A percentile compares a stretch with the other conserved stretches of the same genome.
Conservation (phyloP, 2,113 vertebrate genomes). For the Paralichthys olivaceus region DNA sequence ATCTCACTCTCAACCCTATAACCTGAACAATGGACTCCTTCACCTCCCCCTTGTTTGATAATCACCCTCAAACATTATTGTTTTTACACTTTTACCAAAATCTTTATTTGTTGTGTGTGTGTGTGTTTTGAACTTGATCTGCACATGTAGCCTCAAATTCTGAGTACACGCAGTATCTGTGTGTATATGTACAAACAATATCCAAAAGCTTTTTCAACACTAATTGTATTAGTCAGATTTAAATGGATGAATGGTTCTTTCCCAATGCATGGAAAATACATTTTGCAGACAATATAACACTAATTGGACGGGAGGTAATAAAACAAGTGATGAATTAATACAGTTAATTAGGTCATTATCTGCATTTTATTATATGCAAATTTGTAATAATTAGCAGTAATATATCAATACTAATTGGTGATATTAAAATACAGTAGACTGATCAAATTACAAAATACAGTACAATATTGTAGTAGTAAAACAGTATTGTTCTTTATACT, state of each 20-base stretch:
- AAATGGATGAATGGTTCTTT: background rate
- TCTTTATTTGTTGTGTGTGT: too few species aligned
- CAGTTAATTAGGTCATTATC: background rate
- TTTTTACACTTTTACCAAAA: too few species aligned
- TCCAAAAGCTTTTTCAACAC: background rate
- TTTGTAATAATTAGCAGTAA: background rate
- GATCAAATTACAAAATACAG: background rate
- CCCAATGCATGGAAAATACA: background rate
- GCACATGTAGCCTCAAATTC: too few species aligned
- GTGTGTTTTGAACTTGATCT: too few species aligned
- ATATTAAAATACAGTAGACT: background rate
- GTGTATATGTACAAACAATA: background rate
- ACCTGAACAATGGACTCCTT: too few species aligned
- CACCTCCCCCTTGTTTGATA: too few species aligned
- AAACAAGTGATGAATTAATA: background rate
- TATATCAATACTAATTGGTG: background rate
- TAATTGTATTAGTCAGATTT: background rate
- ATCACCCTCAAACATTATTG: too few species aligned
- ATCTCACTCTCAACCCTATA: too few species aligned
- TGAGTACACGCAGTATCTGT: background rate
- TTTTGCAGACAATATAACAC: background rate
- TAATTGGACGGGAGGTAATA: background rate
- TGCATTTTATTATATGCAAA: background rate
- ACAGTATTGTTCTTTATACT: background rate
- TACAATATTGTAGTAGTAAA: background rate